Evolutionary conservation across 2,888 invertebrate genomes (phyloP).

Genomic region (Allacma fusca): DNA sequence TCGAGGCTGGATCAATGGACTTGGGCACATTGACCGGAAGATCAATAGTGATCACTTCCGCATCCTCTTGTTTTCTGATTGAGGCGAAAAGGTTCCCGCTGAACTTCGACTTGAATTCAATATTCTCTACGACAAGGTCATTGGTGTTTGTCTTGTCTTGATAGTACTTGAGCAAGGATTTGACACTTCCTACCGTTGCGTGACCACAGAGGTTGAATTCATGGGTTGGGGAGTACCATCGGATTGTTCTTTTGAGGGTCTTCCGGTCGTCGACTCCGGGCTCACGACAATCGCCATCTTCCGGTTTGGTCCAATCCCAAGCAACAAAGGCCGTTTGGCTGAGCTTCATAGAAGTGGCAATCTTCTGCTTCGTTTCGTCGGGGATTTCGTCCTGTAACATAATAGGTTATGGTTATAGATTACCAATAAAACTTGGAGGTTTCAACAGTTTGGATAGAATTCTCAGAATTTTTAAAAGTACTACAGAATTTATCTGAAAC

Average conservation of each 20-base stretch:
- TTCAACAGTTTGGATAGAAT: too few species aligned
- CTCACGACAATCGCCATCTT: too few species aligned
- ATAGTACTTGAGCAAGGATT: constrained; percentile 52
- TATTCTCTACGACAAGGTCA: background rate
- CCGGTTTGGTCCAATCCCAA: constrained; percentile 57
- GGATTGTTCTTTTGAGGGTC: constrained; percentile 33
- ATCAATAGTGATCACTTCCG: constrained; percentile 25
- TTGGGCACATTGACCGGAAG: constrained; percentile 16
- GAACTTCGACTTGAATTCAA: constrained; percentile 28
- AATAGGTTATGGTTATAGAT: too few species aligned
- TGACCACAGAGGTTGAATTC: constrained; percentile 31
- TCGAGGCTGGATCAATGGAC: background rate
- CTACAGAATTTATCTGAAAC: too few species aligned
- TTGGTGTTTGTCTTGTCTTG: background rate
- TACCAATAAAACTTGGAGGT: too few species aligned
- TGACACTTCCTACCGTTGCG: constrained; percentile 22
- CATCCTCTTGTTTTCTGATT: constrained; percentile 1
- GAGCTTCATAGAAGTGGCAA: constrained; percentile 68
- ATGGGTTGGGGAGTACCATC: constrained; percentile 27
- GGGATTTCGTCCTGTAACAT: constrained; percentile 64
- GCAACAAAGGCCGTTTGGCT: constrained; percentile 69
- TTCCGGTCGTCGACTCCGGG: too few species aligned
- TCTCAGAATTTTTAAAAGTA: too few species aligned
- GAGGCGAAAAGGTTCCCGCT: constrained; percentile 20
- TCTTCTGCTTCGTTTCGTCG: constrained; percentile 65